A percentile compares a stretch with the other conserved stretches of the same genome.
These are phyloP conservation scores for Holacanthus passer DNA, from an alignment of 2,113 vertebrate genomes.

Conservation along the genomic window DNA sequence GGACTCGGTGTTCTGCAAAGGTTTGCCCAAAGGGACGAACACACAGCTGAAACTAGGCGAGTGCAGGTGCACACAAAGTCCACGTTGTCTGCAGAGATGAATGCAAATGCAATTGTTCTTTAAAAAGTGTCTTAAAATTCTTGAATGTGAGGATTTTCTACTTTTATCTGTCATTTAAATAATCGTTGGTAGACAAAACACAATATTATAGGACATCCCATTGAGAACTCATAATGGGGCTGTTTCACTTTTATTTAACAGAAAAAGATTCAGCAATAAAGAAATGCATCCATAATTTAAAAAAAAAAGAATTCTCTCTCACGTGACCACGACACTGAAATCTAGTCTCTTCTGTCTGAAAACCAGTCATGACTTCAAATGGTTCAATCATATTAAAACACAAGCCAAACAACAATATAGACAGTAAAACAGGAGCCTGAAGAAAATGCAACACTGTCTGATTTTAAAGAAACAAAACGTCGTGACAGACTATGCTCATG, in stretches of 20 bases:
- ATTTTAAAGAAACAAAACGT: not conserved
- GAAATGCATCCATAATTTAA: too few species aligned
- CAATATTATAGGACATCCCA: not conserved
- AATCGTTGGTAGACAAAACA: not conserved
- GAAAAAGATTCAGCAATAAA: not conserved
- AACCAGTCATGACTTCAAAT: not conserved
- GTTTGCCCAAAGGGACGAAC: conserved; percentile 30
- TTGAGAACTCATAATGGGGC: not conserved
- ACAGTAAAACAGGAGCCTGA: not conserved
- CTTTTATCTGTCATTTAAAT: not conserved
- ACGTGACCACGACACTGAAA: not conserved
- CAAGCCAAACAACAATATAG: not conserved
- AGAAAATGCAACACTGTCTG: not conserved
- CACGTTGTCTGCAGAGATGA: not conserved
- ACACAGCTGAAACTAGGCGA: not conserved
- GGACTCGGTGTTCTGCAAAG: conserved; percentile 30
- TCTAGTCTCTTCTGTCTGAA: not conserved
- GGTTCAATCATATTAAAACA: not conserved
- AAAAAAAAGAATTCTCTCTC: too few species aligned
- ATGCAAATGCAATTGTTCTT: not conserved
- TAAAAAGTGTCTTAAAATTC: not conserved
- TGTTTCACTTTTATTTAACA: not conserved
- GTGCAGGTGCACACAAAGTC: not conserved
- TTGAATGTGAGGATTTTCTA: not conserved
- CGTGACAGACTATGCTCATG: not conserved